A percentile compares a stretch with the other conserved stretches of the same genome.
phyloP scores from a whole-genome alignment of 2,113 vertebrate genomes.

The Oreotragus oreotragus region DNA sequence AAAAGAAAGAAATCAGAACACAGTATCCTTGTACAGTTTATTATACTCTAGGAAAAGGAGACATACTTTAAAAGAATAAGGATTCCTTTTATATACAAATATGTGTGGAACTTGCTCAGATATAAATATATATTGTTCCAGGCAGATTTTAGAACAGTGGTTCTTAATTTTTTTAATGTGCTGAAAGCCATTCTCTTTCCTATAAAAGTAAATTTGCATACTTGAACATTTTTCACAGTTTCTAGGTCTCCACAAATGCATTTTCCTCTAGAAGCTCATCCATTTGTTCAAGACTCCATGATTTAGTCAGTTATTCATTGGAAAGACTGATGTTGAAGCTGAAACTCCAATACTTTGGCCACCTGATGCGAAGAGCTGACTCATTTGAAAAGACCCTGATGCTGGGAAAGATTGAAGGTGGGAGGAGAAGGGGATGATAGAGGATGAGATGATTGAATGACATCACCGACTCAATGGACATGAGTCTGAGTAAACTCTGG shows the following conservation, averaged over 20 bases:
- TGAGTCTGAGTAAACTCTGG: not conserved
- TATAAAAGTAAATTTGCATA: not conserved
- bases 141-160: not conserved
- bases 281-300: not conserved
- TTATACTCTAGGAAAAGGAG: not conserved
- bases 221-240: not conserved
- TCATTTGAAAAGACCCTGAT: not conserved
- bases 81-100: conserved; percentile 19
- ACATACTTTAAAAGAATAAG: not conserved
- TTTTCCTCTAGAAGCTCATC: not conserved
- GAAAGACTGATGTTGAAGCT: not conserved
- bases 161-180: not conserved
- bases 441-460: not conserved
- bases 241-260: not conserved
- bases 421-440: not conserved
- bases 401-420: not conserved
- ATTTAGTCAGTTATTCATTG: not conserved
- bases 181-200: not conserved
- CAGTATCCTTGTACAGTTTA: not conserved
- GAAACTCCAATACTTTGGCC: not conserved
- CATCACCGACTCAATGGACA: not conserved
- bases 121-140: not conserved
- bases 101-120: not conserved
- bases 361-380: not conserved
- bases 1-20: not conserved